Percentiles rank a stretch among this genome's conserved stretches.
phyloP scores from a whole-genome alignment of 2,888 invertebrate species.

The Encarsia formosa region DNA sequence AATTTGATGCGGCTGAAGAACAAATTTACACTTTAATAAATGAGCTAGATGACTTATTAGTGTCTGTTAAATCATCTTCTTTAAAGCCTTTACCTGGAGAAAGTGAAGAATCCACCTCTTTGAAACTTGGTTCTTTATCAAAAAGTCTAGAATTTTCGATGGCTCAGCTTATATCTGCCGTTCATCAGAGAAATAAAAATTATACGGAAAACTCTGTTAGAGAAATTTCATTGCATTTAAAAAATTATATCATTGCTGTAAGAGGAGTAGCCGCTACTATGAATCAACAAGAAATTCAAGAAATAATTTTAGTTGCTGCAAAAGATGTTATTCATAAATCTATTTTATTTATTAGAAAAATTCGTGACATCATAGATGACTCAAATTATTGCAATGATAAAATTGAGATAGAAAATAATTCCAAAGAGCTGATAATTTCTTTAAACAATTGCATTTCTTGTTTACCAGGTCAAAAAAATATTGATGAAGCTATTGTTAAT shows the following conservation, averaged over 20 bases:
- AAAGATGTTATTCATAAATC: slow-evolving; percentile 79
- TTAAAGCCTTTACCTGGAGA: slow-evolving; percentile 83
- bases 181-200: slow-evolving; percentile 74
- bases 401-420: slow-evolving; percentile 65
- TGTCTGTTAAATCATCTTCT: slow-evolving; percentile 67
- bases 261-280: slow-evolving; percentile 75
- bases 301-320: slow-evolving; percentile 65
- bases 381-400: slow-evolving; percentile 60
- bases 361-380: slow-evolving; percentile 68
- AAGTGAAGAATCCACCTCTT: slow-evolving; percentile 61
- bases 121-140: slow-evolving; percentile 59
- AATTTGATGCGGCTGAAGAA: slow-evolving; percentile 82
- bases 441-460: slow-evolving; percentile 73
- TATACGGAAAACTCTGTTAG: slow-evolving; percentile 78
- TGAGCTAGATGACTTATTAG: slow-evolving; percentile 77
- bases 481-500: slow-evolving; percentile 82
- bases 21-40: slow-evolving; percentile 74
- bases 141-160: slow-evolving; percentile 80
- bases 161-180: slow-evolving; percentile 82
- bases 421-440: slow-evolving; percentile 64
- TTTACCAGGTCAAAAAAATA: slow-evolving; percentile 88
- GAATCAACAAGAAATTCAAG: slow-evolving; percentile 57
- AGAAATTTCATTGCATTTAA: slow-evolving; percentile 73
- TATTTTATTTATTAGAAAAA: slow-evolving; percentile 74
- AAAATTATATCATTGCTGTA: slow-evolving; percentile 69